These are phyloP conservation scores for Orthonevra nobilis DNA, from an alignment of 2,888 invertebrate genomes.

Conservation along the genomic window DNA sequence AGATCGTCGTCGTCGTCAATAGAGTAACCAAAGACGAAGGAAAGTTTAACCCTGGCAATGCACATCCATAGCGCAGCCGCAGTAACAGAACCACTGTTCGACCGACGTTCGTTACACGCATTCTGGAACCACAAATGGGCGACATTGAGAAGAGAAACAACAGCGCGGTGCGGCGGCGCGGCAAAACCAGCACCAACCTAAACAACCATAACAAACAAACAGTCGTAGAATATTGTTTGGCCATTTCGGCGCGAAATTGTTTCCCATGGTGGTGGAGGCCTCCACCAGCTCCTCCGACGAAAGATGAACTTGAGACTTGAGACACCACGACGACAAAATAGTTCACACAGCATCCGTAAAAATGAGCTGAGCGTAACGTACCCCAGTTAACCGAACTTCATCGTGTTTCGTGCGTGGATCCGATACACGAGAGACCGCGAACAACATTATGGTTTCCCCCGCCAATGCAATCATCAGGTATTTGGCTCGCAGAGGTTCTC, in stretches of 20 bases:
- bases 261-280: constrained; percentile 48
- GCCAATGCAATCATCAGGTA: too few relatives aligned
- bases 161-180: too few relatives aligned
- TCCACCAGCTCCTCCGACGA: constrained; percentile 48
- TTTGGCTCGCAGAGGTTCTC: constrained; percentile 38
- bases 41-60: constrained; percentile 69
- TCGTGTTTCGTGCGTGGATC: constrained; percentile 64
- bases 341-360: constrained; percentile 64
- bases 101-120: constrained; percentile 37
- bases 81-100: constrained; percentile 49
- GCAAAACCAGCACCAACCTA: constrained; percentile 9
- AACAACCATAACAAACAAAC: constrained; percentile 18
- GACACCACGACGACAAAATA: constrained; percentile 66
- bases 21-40: constrained; percentile 56
- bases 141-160: constrained; percentile 69
- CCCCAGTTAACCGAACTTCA: constrained; percentile 34
- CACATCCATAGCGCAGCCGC: constrained; percentile 8
- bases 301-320: constrained; percentile 69
- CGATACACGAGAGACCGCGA: constrained; percentile 38
- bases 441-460: constrained; percentile 24
- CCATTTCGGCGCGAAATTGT: constrained; percentile 52
- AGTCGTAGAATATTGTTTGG: constrained; percentile 24
- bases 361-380: constrained; percentile 11
- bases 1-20: constrained; percentile 11
- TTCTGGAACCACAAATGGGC: constrained; percentile 64